phyloP scores from a whole-genome alignment of 2,113 vertebrate genomes.

The Phodopus roborovskii region DNA sequence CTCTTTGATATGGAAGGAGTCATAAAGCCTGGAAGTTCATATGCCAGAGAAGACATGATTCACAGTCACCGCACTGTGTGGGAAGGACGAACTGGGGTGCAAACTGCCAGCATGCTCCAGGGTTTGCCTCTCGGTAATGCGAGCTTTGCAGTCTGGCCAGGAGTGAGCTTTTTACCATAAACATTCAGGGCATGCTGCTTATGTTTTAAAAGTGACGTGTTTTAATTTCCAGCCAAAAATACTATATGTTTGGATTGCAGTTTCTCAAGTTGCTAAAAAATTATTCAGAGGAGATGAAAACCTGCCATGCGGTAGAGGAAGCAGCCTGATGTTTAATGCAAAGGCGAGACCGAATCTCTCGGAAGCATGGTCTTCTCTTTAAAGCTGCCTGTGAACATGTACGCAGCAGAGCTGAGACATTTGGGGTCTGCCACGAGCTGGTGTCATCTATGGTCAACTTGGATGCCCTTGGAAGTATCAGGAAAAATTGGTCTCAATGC shows the following conservation, averaged over 20 bases:
- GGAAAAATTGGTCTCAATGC: constrained; percentile 23
- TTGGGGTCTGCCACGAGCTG: constrained; percentile 65
- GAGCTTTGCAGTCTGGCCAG: constrained; percentile 74
- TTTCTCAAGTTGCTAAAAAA: constrained; percentile 81
- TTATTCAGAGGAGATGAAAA: constrained; percentile 80
- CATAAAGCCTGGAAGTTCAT: constrained; percentile 43
- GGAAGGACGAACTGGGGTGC: constrained; percentile 66
- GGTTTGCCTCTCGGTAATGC: constrained; percentile 71
- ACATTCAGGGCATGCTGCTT: constrained; percentile 74
- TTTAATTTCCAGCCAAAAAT: constrained; percentile 78
- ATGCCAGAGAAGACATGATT: constrained; percentile 64
- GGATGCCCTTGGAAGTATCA: constrained; percentile 68
- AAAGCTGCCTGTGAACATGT: constrained; percentile 45
- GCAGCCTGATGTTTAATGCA: constrained; percentile 77
- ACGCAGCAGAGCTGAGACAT: constrained; percentile 45
- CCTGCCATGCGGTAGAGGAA: constrained; percentile 75
- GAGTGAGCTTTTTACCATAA: constrained; percentile 77
- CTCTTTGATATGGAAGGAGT: constrained; percentile 57
- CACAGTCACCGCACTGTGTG: constrained; percentile 42
- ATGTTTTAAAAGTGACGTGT: constrained; percentile 78
- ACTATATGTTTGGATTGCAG: constrained; percentile 75
- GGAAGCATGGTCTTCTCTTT: constrained; percentile 63
- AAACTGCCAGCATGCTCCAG: constrained; percentile 80
- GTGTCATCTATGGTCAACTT: constrained; percentile 71
- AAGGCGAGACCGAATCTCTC: constrained; percentile 72